phyloP scores from a whole-genome alignment of 2,888 invertebrate genomes.

The Ormyrus rosae region DNA sequence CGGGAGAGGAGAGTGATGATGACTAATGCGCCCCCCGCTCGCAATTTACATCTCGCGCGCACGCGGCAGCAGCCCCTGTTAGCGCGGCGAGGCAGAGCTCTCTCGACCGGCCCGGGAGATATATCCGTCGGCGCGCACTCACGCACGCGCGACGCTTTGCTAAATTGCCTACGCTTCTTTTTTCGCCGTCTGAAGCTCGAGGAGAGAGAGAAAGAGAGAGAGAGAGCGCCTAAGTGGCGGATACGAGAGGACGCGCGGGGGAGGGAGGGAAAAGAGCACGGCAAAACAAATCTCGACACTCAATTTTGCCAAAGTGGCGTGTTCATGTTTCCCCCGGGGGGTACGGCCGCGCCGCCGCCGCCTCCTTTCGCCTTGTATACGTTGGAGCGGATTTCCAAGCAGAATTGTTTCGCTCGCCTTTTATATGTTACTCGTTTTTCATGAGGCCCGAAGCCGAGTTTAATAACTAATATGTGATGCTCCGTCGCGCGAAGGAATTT shows the following conservation, averaged over 20 bases:
- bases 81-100: no score
- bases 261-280: no score
- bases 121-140: neutral
- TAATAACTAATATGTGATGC: neutral
- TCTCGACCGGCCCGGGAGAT: no score
- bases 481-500: no score
- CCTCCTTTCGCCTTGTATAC: neutral
- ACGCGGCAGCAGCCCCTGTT: neutral
- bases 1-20: conserved; percentile 65
- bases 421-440: conserved; percentile 24
- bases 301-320: conserved; percentile 13
- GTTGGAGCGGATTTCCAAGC: neutral
- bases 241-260: no score
- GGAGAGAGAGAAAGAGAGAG: no score
- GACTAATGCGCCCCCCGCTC: conserved; percentile 68
- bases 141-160: neutral
- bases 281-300: conserved; percentile 35
- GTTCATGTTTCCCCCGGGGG: conserved; percentile 12
- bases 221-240: no score
- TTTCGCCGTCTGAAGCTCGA: no score
- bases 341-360: neutral
- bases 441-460: neutral
- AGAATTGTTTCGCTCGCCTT: conserved; percentile 19
- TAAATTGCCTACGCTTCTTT: conserved; percentile 6
- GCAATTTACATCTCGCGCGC: conserved; percentile 68